Percentiles rank a stretch among this genome's conserved stretches.
These are phyloP conservation scores for Pangasius macronema DNA, from an alignment of 2,797 vertebrate genomes.

Conservation along the genomic window DNA sequence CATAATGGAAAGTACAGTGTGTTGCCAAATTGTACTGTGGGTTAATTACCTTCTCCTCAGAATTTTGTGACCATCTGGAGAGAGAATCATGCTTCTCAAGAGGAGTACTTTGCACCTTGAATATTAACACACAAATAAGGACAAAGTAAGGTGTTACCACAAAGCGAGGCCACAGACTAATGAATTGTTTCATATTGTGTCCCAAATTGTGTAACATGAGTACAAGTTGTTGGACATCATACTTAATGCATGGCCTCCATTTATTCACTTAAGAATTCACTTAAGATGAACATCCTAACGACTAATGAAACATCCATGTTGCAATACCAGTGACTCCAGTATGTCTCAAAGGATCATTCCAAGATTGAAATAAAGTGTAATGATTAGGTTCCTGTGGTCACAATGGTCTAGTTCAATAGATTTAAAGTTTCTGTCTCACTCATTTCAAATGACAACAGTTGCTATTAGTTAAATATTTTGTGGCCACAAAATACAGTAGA, in stretches of 20 bases:
- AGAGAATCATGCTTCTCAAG: constrained; percentile 66
- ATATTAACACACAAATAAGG: neutral
- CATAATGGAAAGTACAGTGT: neutral
- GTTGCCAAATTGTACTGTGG: neutral
- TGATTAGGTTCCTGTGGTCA: neutral
- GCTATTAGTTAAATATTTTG: neutral
- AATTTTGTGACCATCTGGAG: constrained; percentile 57
- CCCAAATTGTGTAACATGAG: neutral
- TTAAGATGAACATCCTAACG: neutral
- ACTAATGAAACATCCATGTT: neutral
- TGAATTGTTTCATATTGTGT: neutral
- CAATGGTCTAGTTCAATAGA: neutral
- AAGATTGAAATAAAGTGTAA: neutral
- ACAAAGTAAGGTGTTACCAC: neutral
- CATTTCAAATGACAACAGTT: neutral
- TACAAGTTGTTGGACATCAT: neutral
- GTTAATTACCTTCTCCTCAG: constrained; percentile 68
- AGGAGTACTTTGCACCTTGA: constrained; percentile 71
- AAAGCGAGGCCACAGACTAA: neutral
- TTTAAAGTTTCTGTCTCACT: neutral
- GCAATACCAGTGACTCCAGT: neutral
- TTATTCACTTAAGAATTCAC: neutral
- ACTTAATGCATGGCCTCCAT: neutral
- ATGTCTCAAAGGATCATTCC: neutral
- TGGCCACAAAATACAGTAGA: neutral